Conservation (phyloP, 92 coral and sea anemone genomes). For the Montipora capitata region DNA sequence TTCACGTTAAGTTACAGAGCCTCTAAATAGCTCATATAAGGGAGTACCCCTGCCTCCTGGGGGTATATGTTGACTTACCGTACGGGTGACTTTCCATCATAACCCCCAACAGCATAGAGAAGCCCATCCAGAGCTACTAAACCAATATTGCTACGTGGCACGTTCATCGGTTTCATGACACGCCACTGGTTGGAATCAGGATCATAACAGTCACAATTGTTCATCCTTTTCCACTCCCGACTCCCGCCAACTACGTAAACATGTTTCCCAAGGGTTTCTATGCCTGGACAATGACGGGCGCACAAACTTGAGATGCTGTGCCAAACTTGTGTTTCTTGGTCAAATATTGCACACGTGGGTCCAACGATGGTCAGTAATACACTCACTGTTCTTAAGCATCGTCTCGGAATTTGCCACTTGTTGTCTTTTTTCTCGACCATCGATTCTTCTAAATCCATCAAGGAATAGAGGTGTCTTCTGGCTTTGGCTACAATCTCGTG, state of each 20-base stretch:
- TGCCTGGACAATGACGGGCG: constrained; percentile 96
- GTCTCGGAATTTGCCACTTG: constrained; percentile 84
- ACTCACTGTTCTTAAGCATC: constrained; percentile 87
- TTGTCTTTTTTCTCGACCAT: constrained; percentile 47
- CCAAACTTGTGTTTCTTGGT: constrained; percentile 82
- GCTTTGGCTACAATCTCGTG: constrained; percentile 74
- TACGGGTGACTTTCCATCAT: constrained; percentile 92
- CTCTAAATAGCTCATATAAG: too few relatives aligned
- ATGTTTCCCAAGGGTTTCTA: constrained; percentile 84
- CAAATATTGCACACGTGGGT: constrained; percentile 82
- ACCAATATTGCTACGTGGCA: constrained; percentile 94
- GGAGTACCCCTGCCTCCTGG: too few relatives aligned
- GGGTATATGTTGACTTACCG: constrained; percentile 55
- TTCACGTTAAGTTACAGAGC: too few relatives aligned
- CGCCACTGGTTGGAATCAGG: constrained; percentile 90
- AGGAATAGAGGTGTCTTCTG: constrained; percentile 57
- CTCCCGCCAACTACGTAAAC: constrained; percentile 97
- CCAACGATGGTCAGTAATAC: constrained; percentile 93
- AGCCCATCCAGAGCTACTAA: constrained; percentile 84
- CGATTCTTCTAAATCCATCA: constrained; percentile 26
- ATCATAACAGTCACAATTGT: constrained; percentile 87
- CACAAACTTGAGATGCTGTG: constrained; percentile 81
- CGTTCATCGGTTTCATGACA: constrained; percentile 82
- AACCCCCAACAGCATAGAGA: constrained; percentile 96
- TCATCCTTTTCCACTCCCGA: constrained; percentile 92